Conservation (phyloP, 2,888 invertebrate genomes). For the Lumbricus terrestris region DNA sequence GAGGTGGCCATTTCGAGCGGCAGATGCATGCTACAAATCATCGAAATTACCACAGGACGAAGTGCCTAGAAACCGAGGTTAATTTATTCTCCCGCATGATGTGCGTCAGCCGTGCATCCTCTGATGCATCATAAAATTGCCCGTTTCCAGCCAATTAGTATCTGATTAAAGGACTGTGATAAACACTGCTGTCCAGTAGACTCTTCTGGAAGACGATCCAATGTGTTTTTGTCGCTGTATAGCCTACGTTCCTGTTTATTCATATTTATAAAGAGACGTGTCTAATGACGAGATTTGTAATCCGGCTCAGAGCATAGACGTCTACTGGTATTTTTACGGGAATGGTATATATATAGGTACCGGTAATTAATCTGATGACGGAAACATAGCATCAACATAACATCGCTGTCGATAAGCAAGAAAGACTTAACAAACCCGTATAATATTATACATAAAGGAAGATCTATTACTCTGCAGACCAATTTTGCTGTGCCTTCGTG, state of each 20-base stretch:
- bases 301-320: too few species aligned
- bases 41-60: not conserved
- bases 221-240: not conserved
- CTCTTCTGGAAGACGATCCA: not conserved
- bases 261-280: not conserved
- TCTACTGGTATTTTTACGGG: not conserved
- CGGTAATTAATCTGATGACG: too few species aligned
- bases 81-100: not conserved
- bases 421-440: too few species aligned
- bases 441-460: too few species aligned
- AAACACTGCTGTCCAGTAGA: not conserved
- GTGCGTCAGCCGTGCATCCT: not conserved
- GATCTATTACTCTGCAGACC: too few species aligned
- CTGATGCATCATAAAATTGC: not conserved
- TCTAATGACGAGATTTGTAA: not conserved
- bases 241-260: not conserved
- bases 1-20: not conserved
- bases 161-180: not conserved
- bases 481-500: too few species aligned
- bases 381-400: too few species aligned
- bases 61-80: not conserved
- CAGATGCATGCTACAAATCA: not conserved
- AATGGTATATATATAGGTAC: too few species aligned
- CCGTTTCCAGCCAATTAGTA: not conserved
- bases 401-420: too few species aligned